Evolutionary conservation across 1,140 invertebrate genomes (phyloP).

Genomic region (Camponotus floridanus): DNA sequence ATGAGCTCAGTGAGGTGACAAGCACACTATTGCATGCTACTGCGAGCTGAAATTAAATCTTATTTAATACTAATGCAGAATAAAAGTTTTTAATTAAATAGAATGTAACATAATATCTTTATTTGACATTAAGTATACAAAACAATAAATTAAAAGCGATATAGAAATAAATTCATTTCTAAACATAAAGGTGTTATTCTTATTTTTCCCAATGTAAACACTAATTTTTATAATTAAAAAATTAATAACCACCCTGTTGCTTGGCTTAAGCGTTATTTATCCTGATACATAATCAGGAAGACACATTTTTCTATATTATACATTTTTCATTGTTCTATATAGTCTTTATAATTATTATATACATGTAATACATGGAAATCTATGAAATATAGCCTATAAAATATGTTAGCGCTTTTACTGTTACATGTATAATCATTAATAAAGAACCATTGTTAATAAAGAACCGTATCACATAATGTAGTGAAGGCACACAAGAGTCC

Average conservation of each 20-base stretch:
- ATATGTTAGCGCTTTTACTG: slow-evolving; percentile 32
- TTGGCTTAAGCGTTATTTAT: slow-evolving; percentile 1
- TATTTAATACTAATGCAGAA: background rate
- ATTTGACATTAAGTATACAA: slow-evolving; percentile 55
- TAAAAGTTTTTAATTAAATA: slow-evolving; percentile 32
- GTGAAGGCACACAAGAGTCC: slow-evolving; percentile 56
- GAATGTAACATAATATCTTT: slow-evolving; percentile 45
- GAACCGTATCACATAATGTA: slow-evolving; percentile 60
- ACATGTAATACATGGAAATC: slow-evolving; percentile 33
- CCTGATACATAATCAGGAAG: background rate
- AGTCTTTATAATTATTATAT: slow-evolving; percentile 23
- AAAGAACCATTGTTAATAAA: slow-evolving; percentile 18
- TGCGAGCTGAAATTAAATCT: slow-evolving; percentile 78
- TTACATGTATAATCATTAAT: slow-evolving; percentile 24
- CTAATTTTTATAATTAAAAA: slow-evolving; percentile 24
- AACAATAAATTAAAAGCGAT: slow-evolving; percentile 59
- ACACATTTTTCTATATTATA: slow-evolving; percentile 22
- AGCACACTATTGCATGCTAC: slow-evolving; percentile 82
- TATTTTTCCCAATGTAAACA: background rate
- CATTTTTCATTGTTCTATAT: no score
- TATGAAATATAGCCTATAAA: slow-evolving; percentile 54
- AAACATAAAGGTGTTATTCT: slow-evolving; percentile 13
- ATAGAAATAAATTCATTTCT: slow-evolving; percentile 51
- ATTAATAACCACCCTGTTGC: background rate
- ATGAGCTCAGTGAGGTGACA: slow-evolving; percentile 83